Percentiles rank a stretch among this genome's conserved stretches.
Conservation (phyloP, 2,113 vertebrate genomes). For the Perognathus longimembris region DNA sequence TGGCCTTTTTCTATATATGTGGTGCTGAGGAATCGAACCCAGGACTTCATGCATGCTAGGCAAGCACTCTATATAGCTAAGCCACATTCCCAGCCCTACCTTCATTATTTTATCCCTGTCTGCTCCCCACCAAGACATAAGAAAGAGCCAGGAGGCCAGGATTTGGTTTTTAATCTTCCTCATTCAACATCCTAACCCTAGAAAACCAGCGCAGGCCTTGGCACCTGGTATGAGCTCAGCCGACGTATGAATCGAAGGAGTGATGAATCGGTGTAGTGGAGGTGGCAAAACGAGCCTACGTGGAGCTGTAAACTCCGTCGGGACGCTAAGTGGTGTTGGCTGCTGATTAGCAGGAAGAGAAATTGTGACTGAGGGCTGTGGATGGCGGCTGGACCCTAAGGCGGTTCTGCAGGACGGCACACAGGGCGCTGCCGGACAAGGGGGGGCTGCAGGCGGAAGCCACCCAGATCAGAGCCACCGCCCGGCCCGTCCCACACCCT, state of each 20-base stretch:
- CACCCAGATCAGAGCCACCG: not conserved
- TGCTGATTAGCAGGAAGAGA: not conserved
- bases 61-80: too few species aligned
- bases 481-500: not conserved
- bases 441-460: not conserved
- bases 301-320: not conserved
- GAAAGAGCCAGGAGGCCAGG: not conserved
- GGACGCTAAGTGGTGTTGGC: not conserved
- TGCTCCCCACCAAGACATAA: not conserved
- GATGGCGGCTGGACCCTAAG: not conserved
- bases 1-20: too few species aligned
- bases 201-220: not conserved
- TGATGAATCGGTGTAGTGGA: slow-evolving; percentile 8
- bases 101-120: not conserved
- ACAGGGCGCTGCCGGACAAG: not conserved
- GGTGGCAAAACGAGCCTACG: not conserved
- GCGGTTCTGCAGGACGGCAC: not conserved
- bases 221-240: not conserved
- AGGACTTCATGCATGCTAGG: too few species aligned
- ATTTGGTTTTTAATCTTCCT: not conserved
- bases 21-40: too few species aligned
- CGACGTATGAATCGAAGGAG: not conserved
- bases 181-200: not conserved
- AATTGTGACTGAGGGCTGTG: not conserved
- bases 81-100: too few species aligned